These are phyloP conservation scores for Steinernema scapterisci DNA, from an alignment of 2,888 invertebrate genomes.

Conservation along the genomic window DNA sequence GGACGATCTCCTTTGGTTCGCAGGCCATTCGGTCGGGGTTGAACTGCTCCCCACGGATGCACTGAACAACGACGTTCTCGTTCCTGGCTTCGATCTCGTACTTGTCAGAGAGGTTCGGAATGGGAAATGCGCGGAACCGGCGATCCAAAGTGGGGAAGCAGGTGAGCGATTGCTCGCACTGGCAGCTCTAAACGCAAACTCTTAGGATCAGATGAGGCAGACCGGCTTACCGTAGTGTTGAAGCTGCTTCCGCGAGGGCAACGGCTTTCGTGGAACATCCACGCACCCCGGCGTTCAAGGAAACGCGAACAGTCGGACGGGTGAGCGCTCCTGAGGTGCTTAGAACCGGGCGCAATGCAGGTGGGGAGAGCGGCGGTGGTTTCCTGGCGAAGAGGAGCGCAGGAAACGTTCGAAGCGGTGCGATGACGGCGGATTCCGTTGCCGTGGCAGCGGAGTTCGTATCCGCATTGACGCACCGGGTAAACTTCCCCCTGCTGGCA, in stretches of 20 bases:
- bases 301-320: slow-evolving; percentile 8
- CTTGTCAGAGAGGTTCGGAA: slow-evolving; percentile 8
- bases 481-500: neutral
- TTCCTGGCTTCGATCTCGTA: slow-evolving; percentile 2
- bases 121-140: neutral
- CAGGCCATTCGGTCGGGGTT: neutral
- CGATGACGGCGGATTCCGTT: slow-evolving; percentile 11
- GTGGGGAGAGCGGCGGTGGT: neutral
- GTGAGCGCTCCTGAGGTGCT: neutral
- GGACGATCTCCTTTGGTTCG: neutral
- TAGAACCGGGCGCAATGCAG: neutral
- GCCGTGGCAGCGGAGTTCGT: slow-evolving; percentile 28
- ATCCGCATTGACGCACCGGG: slow-evolving; percentile 17
- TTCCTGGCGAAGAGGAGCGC: neutral
- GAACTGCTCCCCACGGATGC: slow-evolving; percentile 1
- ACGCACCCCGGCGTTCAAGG: neutral
- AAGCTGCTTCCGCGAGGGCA: slow-evolving; percentile 10
- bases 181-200: neutral
- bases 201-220: neutral
- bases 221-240: neutral
- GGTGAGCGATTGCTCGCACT: neutral
- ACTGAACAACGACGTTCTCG: slow-evolving; percentile 23
- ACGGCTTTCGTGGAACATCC: slow-evolving; percentile 12
- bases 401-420: neutral
- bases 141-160: neutral